Evolutionary conservation across 2,888 invertebrate genomes (phyloP), one percentile per base, ranked within the genome.

Genomic region (Apodemia hepburni): DNA sequence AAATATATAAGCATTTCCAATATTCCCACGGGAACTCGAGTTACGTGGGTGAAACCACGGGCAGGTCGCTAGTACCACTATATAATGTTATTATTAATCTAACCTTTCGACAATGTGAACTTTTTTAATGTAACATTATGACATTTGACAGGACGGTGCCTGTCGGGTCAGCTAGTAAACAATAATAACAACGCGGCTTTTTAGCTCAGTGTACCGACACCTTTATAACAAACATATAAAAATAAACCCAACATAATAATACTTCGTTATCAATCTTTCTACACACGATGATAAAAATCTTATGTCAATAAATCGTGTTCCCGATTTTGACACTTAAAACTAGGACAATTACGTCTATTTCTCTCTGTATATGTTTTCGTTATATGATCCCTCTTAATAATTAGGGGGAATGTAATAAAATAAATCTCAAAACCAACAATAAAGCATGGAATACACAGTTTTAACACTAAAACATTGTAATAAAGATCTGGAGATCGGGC

Each of bases 401-500:
- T 61, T 61, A 60, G 64, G 67, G 63, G 64, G 61, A 59, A 49
- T 61, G 51, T 70, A 69, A 77, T 81, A 78, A 80, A 77, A 73
- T 78, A 75, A 74, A 73, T 74, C 77, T 71, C 65, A 66, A 65
- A 67, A 71, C 66, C 69, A 60, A 51, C 51, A 71, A 68, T 68
- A 66, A 66, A 71, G 68, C 68, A 68, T 60, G 63, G 18, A 51
- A 73, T 12, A 68, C 71, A 69, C 67, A 71, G 68, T 64, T 72
- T 77, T 78, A 75, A 77, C 76, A 74, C 75, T 74, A 74, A 79
- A 77, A 73, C 74, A 68, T 67, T 65, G 74, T 71, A 75, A 78
- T 81, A 79, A 81, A 81, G 60, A 58, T 65, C 65, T 66, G 29
- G 35, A 62, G 64, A 69, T 67, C 66, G 59, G 61, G 64, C 18